Evolutionary conservation across 53 echinoderm and acorn worm genomes (phyloP), one percentile per base, ranked within the genome.

Genomic region (Antedon mediterranea): DNA sequence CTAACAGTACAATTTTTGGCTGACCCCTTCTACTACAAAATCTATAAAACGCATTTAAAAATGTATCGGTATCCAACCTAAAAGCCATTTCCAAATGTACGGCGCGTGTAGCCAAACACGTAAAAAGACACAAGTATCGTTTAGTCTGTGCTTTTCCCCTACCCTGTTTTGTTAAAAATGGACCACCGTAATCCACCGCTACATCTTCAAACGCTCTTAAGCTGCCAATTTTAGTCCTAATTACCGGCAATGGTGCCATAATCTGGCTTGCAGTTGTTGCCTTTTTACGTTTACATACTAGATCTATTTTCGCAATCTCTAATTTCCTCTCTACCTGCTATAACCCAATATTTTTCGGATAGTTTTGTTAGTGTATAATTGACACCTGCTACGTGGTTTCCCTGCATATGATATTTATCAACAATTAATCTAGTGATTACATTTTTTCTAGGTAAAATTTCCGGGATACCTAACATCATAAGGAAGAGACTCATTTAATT

Each of bases 181-280:
- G 83, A 20, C 83, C 83, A 0, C 77, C 83, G 72, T 71, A 83
- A n/a, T 83, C 83, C 20, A 78, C 41, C 30, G 14, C 57, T 57
- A 57, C 57, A 13, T 57, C 23, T 57, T 57, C 57, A 23, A 57
- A 15, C 9, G 57, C 57, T 57, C 57, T 57, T 26, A 57, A 57
- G 23, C 57, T 57, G 2, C 23, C 57, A 20, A 8, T 41, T 18
- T 77, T 34, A 33, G 77, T 33, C 37, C 77, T 77, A 34, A 34
- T 77, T 13, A 77, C 3, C 34, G 77, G 37, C 37, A 77, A 77
- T 28, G 37, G 77, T 34, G 77, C 77, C 77, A 77, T 77, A 57
- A 57, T 57, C 20, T 57, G 74, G 28, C 29, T 3, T 28, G 28
- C 29, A 27, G 7, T 33, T 27, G 6, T 77, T 77, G 33, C 77